phyloP scores from a whole-genome alignment of 1,140 invertebrate species.

The Drosophila setifemur region DNA sequence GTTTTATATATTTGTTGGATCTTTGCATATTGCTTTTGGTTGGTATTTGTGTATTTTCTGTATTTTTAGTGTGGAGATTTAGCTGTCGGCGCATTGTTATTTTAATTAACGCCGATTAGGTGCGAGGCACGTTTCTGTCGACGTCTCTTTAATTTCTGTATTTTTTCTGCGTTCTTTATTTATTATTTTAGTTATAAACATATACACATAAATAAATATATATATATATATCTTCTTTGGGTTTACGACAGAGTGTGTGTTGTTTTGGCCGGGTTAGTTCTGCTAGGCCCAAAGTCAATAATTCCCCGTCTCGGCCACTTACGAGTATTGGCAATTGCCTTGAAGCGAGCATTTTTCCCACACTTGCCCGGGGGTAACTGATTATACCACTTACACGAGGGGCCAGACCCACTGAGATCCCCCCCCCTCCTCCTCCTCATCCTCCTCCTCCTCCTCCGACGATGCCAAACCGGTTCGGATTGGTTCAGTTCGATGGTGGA shows the following conservation, averaged over 20 bases:
- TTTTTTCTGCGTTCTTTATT: conserved; percentile 4
- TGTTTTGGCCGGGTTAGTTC: conserved; percentile 7
- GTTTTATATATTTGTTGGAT: conserved; percentile 23
- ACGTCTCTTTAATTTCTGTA: conserved; percentile 42
- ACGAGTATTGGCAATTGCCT: conserved; percentile 57
- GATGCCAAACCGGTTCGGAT: conserved; percentile 25
- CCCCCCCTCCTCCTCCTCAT: too few relatives aligned
- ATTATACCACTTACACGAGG: conserved; percentile 44
- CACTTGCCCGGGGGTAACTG: conserved; percentile 33
- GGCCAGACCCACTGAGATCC: neutral
- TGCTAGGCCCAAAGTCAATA: conserved; percentile 25
- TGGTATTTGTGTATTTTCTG: neutral
- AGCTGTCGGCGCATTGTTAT: conserved; percentile 49
- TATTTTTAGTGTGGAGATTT: conserved; percentile 16
- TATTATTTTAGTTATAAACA: neutral
- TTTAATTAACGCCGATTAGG: conserved; percentile 60
- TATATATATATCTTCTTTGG: neutral
- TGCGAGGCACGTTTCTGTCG: conserved; percentile 55
- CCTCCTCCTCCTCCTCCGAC: too few relatives aligned
- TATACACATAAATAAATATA: too few relatives aligned
- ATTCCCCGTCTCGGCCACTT: conserved; percentile 50
- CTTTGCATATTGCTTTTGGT: conserved; percentile 14
- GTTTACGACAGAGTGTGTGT: conserved; percentile 2
- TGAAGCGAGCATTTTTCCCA: conserved; percentile 61
- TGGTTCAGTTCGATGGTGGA: neutral